A percentile compares a stretch with the other conserved stretches of the same genome.
phyloP scores from a whole-genome alignment of 2,888 invertebrate genomes.

The Allolobophora icterica region DNA sequence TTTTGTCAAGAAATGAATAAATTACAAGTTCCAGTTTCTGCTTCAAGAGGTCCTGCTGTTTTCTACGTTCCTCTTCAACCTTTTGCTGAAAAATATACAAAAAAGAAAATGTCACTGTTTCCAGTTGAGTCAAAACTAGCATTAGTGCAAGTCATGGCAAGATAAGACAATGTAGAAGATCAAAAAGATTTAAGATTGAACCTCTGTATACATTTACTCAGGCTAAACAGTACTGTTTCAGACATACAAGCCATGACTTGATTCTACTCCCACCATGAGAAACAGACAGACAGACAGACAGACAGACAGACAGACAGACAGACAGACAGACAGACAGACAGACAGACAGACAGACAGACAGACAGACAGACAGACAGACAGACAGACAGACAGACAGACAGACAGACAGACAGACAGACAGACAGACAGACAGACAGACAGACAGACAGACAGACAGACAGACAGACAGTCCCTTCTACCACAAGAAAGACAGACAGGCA shows the following conservation, averaged over 20 bases:
- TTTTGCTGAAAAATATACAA: constrained; percentile 38
- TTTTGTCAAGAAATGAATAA: neutral
- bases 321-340: too few relatives aligned
- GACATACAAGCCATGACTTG: neutral
- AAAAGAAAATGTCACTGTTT: neutral
- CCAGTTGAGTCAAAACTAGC: neutral
- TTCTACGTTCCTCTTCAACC: constrained; percentile 40
- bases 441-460: too few relatives aligned
- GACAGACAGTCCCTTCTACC: too few relatives aligned
- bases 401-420: too few relatives aligned
- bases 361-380: too few relatives aligned
- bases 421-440: too few relatives aligned
- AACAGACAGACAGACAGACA: too few relatives aligned
- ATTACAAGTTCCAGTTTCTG: constrained; percentile 29
- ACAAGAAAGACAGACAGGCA: too few relatives aligned
- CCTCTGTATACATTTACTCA: neutral
- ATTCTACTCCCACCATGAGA: too few relatives aligned
- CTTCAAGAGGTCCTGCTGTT: constrained; percentile 37
- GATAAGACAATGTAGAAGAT: neutral
- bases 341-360: too few relatives aligned
- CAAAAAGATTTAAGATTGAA: neutral
- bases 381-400: neutral
- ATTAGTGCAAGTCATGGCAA: neutral
- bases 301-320: too few relatives aligned
- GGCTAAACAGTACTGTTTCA: neutral